Percentiles rank a stretch among this genome's conserved stretches.
These are phyloP conservation scores for Stenchaetothrips biformis DNA, from an alignment of 2,888 invertebrate species.

Conservation along the genomic window DNA sequence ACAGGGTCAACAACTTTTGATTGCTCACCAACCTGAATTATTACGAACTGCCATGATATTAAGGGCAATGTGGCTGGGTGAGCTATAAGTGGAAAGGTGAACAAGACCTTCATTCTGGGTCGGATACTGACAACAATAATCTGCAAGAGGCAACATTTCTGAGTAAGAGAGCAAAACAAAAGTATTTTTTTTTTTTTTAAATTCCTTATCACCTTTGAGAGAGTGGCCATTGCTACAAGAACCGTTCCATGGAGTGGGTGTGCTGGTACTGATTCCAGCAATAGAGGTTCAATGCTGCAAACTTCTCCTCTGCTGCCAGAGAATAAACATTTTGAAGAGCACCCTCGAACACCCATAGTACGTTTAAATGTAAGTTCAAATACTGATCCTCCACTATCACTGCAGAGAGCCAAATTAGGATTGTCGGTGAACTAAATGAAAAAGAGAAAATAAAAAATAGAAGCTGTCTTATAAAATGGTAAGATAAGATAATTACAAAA, in stretches of 20 bases:
- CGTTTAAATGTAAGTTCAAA: conserved; percentile 88
- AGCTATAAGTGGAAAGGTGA: conserved; percentile 70
- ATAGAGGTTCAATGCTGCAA: conserved; percentile 65
- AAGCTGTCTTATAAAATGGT: neutral
- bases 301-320: conserved; percentile 97
- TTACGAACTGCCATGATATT: conserved; percentile 86
- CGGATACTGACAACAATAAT: conserved; percentile 72
- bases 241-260: conserved; percentile 69
- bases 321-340: conserved; percentile 89
- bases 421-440: conserved; percentile 61
- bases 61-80: conserved; percentile 74
- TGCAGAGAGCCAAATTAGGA: conserved; percentile 68
- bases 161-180: neutral
- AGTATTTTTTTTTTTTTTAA: neutral
- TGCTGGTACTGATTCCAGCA: conserved; percentile 52
- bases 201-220: conserved; percentile 70
- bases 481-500: neutral
- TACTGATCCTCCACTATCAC: conserved; percentile 93
- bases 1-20: conserved; percentile 73
- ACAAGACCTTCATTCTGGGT: conserved; percentile 70
- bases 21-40: conserved; percentile 67
- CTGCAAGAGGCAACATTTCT: conserved; percentile 44
- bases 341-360: conserved; percentile 79
- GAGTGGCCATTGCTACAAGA: conserved; percentile 87
- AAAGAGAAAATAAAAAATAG: conserved; percentile 1